Evolutionary conservation across 2,888 invertebrate genomes (phyloP), one percentile per base, ranked within the genome.

Genomic region (Tiliacea citrago): DNA sequence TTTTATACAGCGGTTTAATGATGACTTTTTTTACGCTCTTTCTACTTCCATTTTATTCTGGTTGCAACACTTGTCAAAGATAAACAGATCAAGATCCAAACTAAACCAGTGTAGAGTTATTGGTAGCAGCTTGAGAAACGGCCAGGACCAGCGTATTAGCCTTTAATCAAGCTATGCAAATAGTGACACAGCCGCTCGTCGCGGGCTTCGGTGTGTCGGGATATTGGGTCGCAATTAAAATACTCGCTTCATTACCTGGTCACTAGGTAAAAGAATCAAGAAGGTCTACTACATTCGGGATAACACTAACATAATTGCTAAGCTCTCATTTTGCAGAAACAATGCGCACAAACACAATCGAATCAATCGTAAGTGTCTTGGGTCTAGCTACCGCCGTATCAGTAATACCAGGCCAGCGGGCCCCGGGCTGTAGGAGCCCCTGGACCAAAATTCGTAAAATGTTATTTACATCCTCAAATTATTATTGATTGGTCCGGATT

Each of bases 221-320:
- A 78, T 90, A 90, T 88, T 90, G 88, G 87, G 84, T 87, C 85
- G 90, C 89, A 91, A 92, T 92, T 92, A 93, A 85, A 88, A 81
- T 85, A 83, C 72, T 75, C 47, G 79, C 57, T 66, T 82, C 77
- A 85, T 85, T 85, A 80, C 66, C 47, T 80, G 35, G 16, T 12
- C 73, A 70, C 35, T 58, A 47, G 9, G 35, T 51, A 21, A 10
- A 0, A 29, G 21, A 21, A 24, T 7, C 10, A 24, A 84, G 58
- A 76, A 81, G 67, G 70, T 69, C n/a, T 45, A 51, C 35, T 49
- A n/a, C 49, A 8, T 42, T 18, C n/a, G 18, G 9, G 6, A 35
- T 21, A 12, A 21, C 16, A 47, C 21, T 24, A 29, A 45, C 39
- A 8, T 12, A 65, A 51, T 8, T 18, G 0, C 8, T 49, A 49